Evolutionary conservation across 1,140 invertebrate species (phyloP).

Genomic region (Drosophila sucinea): DNA sequence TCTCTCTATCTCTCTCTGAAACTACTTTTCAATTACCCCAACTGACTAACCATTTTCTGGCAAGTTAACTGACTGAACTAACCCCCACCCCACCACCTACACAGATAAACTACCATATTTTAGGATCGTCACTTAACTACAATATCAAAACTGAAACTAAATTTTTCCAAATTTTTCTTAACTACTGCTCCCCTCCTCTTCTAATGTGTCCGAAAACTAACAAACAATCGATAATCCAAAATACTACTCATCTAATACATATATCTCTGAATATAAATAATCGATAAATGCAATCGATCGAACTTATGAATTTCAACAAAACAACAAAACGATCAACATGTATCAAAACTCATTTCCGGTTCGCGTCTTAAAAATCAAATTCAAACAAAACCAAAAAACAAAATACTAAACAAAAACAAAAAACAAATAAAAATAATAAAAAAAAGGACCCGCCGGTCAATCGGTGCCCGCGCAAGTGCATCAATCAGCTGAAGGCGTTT

Average conservation of each 20-base stretch:
- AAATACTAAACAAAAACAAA: conserved; percentile 45
- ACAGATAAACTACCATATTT: conserved; percentile 16
- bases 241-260: conserved; percentile 38
- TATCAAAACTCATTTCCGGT: conserved; percentile 71
- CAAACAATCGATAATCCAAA: conserved; percentile 36
- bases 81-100: conserved; percentile 1
- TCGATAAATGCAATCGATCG: conserved; percentile 33
- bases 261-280: conserved; percentile 34
- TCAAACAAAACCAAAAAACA: conserved; percentile 44
- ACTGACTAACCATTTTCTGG: conserved; percentile 60
- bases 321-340: conserved; percentile 51
- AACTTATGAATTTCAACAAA: conserved; percentile 65
- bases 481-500: conserved; percentile 89
- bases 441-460: conserved; percentile 91
- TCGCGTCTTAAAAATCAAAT: conserved; percentile 48
- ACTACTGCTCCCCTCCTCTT: conserved; percentile 19
- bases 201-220: conserved; percentile 46
- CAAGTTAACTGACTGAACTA: conserved; percentile 35
- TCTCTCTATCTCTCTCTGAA: conserved; percentile 12
- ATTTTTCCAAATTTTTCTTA: conserved; percentile 73
- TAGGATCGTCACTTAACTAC: conserved; percentile 14
- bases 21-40: conserved; percentile 27
- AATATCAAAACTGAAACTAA: conserved; percentile 26
- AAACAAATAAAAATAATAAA: conserved; percentile 39
- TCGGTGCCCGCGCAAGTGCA: conserved; percentile 93